Base-by-base conservation (phyloP, 2,113 vertebrate species). In the Oncorhynchus kisutch region DNA sequence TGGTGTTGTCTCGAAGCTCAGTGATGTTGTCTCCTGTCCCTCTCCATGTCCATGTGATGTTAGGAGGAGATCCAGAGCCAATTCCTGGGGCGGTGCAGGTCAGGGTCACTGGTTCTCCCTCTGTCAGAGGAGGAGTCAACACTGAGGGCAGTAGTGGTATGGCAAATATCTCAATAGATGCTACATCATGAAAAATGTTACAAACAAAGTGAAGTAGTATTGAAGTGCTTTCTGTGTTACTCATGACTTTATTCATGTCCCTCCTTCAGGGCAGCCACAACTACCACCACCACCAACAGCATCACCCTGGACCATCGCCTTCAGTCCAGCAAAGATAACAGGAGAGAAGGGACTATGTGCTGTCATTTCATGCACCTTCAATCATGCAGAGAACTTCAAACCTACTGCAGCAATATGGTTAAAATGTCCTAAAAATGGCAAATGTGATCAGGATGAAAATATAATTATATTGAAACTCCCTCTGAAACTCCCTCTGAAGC, bases 261-360 rank as follows among this genome's bases (percentile, higher is more conserved):
- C 5, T 24, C 5, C 8, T 25, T 24, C n/a, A 70, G 69, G 69
- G 1, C n/a, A 64, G 2, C 20, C 1, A 8, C 57, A 45, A 11
- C 2, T 2, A 9, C 8, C 8, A 9, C 34, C 4, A 16, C 4
- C 39, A 45, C 8, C 2, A 1, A 54, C 39, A 64, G 8, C 83
- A 1, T 70, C 6, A 7, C 34, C 34, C 34, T 34, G 34, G 6
- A 86, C 84, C 70, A 27, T 79, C 67, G 57, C 39, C 54, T 54
- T 82, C 0, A 49, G 0, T 67, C 64, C 76, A 0, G 75, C 7
- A 45, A 22, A 57, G 2, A 74, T 85, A 34, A 84, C 25, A 59
- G 80, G 81, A 7, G 81, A 87, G 49, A 81, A 73, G 34, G 88
- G 87, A 39, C 87, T 89, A 70, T 89, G 87, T 76, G 70, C 67